Evolutionary conservation across 2,888 invertebrate genomes (phyloP).

Genomic region (Blastobasis lacticolella): DNA sequence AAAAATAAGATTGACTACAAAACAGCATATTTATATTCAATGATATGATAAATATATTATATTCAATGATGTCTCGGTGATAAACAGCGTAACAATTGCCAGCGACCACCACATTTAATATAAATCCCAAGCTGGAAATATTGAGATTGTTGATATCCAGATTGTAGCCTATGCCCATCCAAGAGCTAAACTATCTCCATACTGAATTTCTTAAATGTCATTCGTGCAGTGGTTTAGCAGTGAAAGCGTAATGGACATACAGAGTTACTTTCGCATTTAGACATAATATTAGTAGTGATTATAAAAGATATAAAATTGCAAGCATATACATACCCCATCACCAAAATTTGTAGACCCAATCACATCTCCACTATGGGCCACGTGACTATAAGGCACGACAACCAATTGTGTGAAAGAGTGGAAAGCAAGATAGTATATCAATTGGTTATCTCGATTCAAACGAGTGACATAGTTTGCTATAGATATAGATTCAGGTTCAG

Average conservation of each 20-base stretch:
- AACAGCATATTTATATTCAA: too few species aligned
- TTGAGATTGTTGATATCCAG: too few species aligned
- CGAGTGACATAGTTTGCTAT: conserved; percentile 43
- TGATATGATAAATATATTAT: too few species aligned
- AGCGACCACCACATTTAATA: too few species aligned
- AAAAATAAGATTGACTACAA: too few species aligned
- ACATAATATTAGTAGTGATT: not conserved
- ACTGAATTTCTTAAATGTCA: not conserved
- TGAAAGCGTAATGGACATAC: not conserved
- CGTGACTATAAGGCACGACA: conserved; percentile 65
- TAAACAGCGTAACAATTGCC: too few species aligned
- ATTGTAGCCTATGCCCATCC: not conserved
- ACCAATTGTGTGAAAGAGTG: conserved; percentile 75
- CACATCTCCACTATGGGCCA: conserved; percentile 20
- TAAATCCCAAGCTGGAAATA: too few species aligned
- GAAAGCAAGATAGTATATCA: conserved; percentile 68
- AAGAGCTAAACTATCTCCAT: not conserved
- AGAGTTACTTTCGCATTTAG: not conserved
- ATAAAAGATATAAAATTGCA: not conserved
- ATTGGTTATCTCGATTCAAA: conserved; percentile 26
- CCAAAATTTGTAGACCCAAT: conserved; percentile 39
- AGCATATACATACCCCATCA: conserved; percentile 42
- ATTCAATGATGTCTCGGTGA: too few species aligned
- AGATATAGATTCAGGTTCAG: conserved; percentile 70
- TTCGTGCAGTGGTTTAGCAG: not conserved